Percentiles rank a stretch among this genome's conserved stretches.
Conservation (phyloP, 2,797 vertebrate species). For the Mastacembelus armatus region DNA sequence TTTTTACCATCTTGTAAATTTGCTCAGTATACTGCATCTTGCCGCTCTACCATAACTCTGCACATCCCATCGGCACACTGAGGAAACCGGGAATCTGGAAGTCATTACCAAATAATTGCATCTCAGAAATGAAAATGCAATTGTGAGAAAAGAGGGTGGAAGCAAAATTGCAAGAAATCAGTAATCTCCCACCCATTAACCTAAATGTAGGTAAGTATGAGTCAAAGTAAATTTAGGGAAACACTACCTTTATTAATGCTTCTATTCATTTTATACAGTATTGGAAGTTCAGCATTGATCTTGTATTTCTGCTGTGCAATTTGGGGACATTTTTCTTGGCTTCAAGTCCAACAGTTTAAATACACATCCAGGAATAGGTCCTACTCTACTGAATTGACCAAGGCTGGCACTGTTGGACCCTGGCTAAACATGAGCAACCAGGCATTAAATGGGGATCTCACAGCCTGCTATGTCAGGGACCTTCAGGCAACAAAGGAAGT, state of each 20-base stretch:
- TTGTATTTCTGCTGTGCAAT: slow-evolving; percentile 33
- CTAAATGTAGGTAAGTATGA: slow-evolving; percentile 50
- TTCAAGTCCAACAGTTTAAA: slow-evolving; percentile 41
- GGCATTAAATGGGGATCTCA: slow-evolving; percentile 36
- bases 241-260: slow-evolving; percentile 4
- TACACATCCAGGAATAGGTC: slow-evolving; percentile 54
- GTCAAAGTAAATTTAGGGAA: slow-evolving; percentile 38
- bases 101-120: slow-evolving; percentile 75
- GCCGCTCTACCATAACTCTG: slow-evolving; percentile 33
- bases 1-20: slow-evolving; percentile 44
- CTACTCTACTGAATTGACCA: slow-evolving; percentile 21
- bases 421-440: slow-evolving; percentile 46
- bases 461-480: slow-evolving; percentile 40
- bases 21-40: slow-evolving; percentile 45
- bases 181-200: slow-evolving; percentile 47
- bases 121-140: slow-evolving; percentile 71
- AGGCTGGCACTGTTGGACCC: slow-evolving; percentile 34
- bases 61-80: slow-evolving; percentile 42
- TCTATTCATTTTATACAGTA: slow-evolving; percentile 17
- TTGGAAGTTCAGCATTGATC: slow-evolving; percentile 15
- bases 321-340: slow-evolving; percentile 29
- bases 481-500: slow-evolving; percentile 43
- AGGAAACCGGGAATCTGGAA: slow-evolving; percentile 72
- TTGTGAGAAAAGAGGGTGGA: slow-evolving; percentile 50
- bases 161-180: slow-evolving; percentile 50